These are phyloP conservation scores for Drosophila rufa DNA, from an alignment of 1,140 invertebrate species.

Conservation along the genomic window DNA sequence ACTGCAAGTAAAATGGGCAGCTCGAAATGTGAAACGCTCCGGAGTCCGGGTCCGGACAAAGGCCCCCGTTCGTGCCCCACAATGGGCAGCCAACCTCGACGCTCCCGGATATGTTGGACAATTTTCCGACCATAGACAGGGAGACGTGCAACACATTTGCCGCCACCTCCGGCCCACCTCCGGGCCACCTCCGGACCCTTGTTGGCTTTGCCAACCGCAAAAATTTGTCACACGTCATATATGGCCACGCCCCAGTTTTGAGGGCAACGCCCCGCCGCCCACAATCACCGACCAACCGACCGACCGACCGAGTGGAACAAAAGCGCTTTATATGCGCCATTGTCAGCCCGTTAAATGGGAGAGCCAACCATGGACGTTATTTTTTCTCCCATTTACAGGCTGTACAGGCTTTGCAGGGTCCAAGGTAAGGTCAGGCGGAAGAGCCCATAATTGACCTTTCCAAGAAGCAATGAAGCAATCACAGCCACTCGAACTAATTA, in stretches of 20 bases:
- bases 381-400: not conserved
- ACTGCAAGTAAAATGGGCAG: conserved; percentile 68
- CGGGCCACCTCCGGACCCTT: conserved; percentile 4
- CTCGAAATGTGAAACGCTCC: conserved; percentile 19
- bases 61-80: conserved; percentile 1
- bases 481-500: conserved; percentile 7
- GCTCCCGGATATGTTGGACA: conserved; percentile 75
- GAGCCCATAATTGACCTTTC: conserved; percentile 26
- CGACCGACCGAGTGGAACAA: conserved; percentile 37
- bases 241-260: conserved; percentile 55
- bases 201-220: conserved; percentile 65
- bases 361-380: not conserved
- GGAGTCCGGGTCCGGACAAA: not conserved
- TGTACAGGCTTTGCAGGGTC: not conserved
- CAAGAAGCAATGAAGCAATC: not conserved
- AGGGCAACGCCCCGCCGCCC: conserved; percentile 25
- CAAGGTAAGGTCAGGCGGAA: conserved; percentile 6
- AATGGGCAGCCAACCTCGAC: conserved; percentile 59
- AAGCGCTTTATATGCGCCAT: conserved; percentile 59
- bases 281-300: not conserved
- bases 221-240: conserved; percentile 74
- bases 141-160: conserved; percentile 56
- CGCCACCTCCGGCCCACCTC: not conserved
- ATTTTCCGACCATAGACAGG: conserved; percentile 72
- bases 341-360: conserved; percentile 60